These are phyloP conservation scores for Hymenopus coronatus DNA, from an alignment of 2,888 invertebrate species.

Conservation along the genomic window DNA sequence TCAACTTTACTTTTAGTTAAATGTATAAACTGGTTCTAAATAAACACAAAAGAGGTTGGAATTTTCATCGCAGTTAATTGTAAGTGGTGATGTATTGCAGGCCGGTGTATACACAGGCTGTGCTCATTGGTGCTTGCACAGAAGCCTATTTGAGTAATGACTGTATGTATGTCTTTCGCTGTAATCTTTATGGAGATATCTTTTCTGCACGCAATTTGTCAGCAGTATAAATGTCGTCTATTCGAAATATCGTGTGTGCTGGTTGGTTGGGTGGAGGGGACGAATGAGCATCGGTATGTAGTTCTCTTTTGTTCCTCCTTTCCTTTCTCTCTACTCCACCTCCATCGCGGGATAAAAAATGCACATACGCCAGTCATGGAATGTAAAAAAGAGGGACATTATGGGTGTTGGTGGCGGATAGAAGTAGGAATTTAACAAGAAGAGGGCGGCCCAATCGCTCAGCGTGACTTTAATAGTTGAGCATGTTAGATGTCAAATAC, in stretches of 20 bases:
- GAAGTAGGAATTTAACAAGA: not conserved
- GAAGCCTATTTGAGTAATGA: not conserved
- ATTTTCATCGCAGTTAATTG: not conserved
- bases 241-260: not conserved
- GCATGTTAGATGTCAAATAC: not conserved
- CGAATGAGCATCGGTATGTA: not conserved
- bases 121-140: not conserved
- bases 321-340: not conserved
- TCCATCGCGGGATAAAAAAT: not conserved
- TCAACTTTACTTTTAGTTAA: not conserved
- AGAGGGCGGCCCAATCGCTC: not conserved
- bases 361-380: not conserved
- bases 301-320: not conserved
- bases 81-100: not conserved
- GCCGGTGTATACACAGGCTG: too few relatives aligned
- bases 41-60: not conserved
- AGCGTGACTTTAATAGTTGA: not conserved
- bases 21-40: not conserved
- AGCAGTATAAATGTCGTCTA: not conserved
- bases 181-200: not conserved
- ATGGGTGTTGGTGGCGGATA: not conserved
- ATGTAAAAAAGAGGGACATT: not conserved
- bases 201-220: not conserved
- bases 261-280: not conserved
- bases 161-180: not conserved